phyloP scores from a whole-genome alignment of 64 coral and sea anemone species.

The Trachythela sp. region DNA sequence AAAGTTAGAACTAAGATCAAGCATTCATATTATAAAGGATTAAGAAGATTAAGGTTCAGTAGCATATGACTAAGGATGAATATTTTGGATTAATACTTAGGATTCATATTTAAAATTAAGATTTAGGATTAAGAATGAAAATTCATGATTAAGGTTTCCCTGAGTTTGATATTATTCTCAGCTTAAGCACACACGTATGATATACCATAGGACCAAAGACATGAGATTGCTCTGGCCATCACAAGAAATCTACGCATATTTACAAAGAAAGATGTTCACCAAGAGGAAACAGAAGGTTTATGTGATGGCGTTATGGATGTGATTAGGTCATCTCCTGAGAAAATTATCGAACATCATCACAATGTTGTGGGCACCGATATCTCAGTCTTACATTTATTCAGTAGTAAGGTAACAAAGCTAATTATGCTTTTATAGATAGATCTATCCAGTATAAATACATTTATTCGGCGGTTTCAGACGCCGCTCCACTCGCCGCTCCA shows the following conservation, averaged over 20 bases:
- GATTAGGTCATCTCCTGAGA: not conserved
- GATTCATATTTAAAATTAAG: too few species aligned
- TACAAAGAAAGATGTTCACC: not conserved
- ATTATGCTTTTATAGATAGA: not conserved
- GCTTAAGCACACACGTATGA: too few species aligned
- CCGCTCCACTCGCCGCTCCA: too few species aligned
- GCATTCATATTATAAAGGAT: too few species aligned
- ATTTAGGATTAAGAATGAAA: too few species aligned
- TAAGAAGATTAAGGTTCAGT: too few species aligned
- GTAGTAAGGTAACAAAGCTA: not conserved
- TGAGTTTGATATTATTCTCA: too few species aligned
- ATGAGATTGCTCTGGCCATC: not conserved
- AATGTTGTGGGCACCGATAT: not conserved
- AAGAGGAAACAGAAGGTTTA: not conserved
- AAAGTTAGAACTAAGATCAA: too few species aligned
- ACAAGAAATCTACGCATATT: constrained; percentile 5
- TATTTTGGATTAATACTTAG: too few species aligned
- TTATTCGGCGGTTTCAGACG: too few species aligned
- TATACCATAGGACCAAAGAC: not conserved
- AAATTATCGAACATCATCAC: not conserved
- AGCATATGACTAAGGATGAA: too few species aligned
- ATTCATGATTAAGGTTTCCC: too few species aligned
- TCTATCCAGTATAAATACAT: not conserved
- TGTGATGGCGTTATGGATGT: not conserved
- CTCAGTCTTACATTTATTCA: not conserved